Percentiles rank a stretch among this genome's conserved stretches.
phyloP scores from a whole-genome alignment of 2,113 vertebrate species.

The Gnathonemus longibarbis region DNA sequence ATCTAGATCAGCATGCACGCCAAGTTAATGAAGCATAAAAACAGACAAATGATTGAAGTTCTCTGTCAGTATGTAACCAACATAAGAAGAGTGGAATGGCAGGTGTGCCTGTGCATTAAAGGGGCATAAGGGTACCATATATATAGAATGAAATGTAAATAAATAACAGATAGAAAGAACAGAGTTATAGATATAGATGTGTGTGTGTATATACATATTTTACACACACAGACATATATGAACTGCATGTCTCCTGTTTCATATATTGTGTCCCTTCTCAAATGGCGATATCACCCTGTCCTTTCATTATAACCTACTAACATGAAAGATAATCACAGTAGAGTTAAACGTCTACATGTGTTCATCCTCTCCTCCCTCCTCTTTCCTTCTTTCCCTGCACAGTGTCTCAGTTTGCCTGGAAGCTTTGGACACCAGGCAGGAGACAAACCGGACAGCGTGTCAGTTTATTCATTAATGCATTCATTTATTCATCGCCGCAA shows the following conservation, averaged over 20 bases:
- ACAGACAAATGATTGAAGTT: background rate
- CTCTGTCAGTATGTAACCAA: background rate
- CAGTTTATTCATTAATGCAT: background rate
- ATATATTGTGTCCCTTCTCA: background rate
- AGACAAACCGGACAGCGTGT: background rate
- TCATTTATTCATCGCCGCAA: constrained; percentile 28
- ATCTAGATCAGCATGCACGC: background rate
- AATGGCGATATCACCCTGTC: background rate
- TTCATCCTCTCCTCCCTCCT: background rate
- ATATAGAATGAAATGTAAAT: background rate
- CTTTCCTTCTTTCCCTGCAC: background rate
- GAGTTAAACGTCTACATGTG: background rate
- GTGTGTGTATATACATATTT: background rate
- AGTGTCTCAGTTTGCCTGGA: background rate
- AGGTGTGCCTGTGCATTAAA: too few relatives aligned
- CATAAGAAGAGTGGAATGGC: background rate
- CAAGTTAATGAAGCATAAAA: background rate
- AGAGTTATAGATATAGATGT: background rate
- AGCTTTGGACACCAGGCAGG: background rate
- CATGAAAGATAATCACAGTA: background rate
- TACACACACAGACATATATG: background rate
- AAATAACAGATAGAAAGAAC: background rate
- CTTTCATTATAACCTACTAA: background rate
- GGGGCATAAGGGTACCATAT: background rate
- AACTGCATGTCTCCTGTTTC: background rate